phyloP scores from a whole-genome alignment of 2,797 vertebrate species.

The Sciurus carolinensis region DNA sequence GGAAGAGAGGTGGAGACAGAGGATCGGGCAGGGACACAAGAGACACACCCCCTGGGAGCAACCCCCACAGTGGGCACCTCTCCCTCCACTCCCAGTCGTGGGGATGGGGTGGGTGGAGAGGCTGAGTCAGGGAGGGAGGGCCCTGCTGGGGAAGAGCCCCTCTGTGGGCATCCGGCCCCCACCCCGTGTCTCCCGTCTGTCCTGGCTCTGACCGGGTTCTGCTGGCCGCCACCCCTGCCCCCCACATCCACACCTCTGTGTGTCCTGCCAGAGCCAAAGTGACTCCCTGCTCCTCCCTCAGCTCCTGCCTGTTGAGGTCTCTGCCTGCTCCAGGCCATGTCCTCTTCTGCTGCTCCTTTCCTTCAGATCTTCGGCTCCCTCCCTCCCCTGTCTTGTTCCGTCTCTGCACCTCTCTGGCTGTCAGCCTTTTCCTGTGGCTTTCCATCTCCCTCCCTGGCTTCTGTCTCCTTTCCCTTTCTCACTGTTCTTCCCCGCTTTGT shows the following conservation, averaged over 20 bases:
- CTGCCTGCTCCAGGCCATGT: neutral
- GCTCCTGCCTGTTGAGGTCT: neutral
- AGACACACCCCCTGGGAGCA: conserved; percentile 43
- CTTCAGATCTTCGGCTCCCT: neutral
- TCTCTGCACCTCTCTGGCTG: neutral
- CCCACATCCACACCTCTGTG: conserved; percentile 7
- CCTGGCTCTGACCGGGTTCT: neutral
- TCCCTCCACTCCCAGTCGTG: neutral
- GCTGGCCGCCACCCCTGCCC: neutral
- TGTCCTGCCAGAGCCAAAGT: neutral
- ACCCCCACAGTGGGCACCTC: neutral
- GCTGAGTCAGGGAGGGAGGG: conserved; percentile 75
- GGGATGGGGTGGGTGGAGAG: conserved; percentile 49
- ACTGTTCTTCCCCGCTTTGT: neutral
- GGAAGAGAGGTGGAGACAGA: conserved; percentile 63
- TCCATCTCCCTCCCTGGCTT: neutral
- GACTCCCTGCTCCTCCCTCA: neutral
- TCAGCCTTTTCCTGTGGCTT: neutral
- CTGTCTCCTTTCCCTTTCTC: neutral
- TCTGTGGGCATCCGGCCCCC: conserved; percentile 58
- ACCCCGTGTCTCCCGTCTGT: conserved; percentile 66
- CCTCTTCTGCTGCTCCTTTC: neutral
- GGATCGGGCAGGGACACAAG: neutral
- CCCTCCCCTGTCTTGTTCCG: neutral
- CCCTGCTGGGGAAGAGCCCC: conserved; percentile 10